A percentile compares a stretch with the other conserved stretches of the same genome.
Evolutionary conservation across 1,140 invertebrate genomes (phyloP).

Genomic region (Sitophilus oryzae): DNA sequence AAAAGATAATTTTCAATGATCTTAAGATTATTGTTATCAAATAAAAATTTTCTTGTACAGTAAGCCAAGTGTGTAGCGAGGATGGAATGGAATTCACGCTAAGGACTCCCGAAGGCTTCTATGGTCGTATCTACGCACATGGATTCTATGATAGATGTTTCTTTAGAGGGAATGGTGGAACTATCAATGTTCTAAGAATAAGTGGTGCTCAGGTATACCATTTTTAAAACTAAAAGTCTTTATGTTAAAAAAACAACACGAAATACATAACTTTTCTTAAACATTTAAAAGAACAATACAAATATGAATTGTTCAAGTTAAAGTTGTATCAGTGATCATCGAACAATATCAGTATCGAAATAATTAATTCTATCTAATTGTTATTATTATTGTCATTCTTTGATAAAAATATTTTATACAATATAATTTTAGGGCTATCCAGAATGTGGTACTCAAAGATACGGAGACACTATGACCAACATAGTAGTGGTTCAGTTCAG

Average conservation of each 20-base stretch:
- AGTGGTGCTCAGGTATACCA: conserved; percentile 65
- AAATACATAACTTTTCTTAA: too few relatives aligned
- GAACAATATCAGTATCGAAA: too few relatives aligned
- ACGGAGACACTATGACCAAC: conserved; percentile 87
- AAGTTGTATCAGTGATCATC: too few relatives aligned
- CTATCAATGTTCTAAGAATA: conserved; percentile 74
- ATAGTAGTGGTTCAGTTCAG: conserved; percentile 92
- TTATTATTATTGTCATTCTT: too few relatives aligned
- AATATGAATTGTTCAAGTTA: too few relatives aligned
- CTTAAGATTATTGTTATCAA: not conserved
- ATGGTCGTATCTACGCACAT: conserved; percentile 85
- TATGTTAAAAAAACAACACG: not conserved
- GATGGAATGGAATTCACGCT: conserved; percentile 92
- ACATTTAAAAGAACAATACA: too few relatives aligned
- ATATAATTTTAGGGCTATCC: conserved; percentile 70
- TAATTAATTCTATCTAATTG: too few relatives aligned
- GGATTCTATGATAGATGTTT: conserved; percentile 88
- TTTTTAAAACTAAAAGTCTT: not conserved
- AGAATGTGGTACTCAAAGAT: conserved; percentile 86
- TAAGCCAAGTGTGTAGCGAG: conserved; percentile 85
- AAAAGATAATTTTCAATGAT: not conserved
- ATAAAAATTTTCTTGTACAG: too few relatives aligned
- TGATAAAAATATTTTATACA: too few relatives aligned
- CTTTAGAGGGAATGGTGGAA: conserved; percentile 82
- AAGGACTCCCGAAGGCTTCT: conserved; percentile 79